Evolutionary conservation across 1,140 invertebrate species (phyloP).

Genomic region (Ridgeia piscesae): DNA sequence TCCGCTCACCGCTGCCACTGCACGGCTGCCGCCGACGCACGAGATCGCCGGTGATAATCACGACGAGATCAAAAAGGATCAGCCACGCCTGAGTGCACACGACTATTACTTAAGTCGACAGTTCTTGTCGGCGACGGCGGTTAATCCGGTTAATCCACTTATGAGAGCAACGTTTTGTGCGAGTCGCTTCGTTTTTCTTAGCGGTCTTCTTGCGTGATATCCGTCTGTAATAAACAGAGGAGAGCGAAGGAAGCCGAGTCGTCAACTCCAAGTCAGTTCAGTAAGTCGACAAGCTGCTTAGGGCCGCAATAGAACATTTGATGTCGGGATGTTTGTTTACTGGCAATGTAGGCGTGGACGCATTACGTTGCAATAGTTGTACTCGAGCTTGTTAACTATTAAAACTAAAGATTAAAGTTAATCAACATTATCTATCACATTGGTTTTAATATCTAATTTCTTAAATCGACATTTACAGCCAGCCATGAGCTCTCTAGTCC

Average conservation of each 20-base stretch:
- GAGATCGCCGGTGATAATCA: neutral
- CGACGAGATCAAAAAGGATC: neutral
- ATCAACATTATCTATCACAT: neutral
- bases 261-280: neutral
- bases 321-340: neutral
- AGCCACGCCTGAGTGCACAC: neutral
- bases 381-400: neutral
- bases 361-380: neutral
- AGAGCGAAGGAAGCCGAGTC: neutral
- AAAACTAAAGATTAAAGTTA: neutral
- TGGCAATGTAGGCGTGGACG: neutral
- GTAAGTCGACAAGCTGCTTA: neutral
- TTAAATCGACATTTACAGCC: neutral
- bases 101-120: neutral
- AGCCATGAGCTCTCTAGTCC: neutral
- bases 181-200: neutral
- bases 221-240: neutral
- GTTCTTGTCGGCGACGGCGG: neutral
- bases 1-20: neutral
- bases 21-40: neutral
- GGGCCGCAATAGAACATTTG: neutral
- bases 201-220: neutral
- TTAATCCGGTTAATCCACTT: neutral
- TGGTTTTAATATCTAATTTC: neutral
- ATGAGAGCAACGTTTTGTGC: neutral